Percentiles rank a stretch among this genome's conserved stretches.
Conservation (phyloP, 2,888 invertebrate species). For the Leucophenga montana region DNA sequence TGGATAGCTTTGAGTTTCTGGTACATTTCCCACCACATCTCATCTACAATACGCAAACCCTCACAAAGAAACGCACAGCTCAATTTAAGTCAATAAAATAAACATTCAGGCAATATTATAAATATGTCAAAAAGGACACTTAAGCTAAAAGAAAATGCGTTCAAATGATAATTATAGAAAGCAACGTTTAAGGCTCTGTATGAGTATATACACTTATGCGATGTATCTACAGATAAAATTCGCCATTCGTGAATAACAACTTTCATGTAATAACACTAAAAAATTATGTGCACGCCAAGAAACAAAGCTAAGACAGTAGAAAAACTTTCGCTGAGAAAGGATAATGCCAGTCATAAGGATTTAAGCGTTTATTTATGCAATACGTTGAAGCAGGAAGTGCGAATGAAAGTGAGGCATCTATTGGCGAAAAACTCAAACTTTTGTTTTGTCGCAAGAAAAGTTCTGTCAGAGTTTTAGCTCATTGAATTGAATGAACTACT, state of each 20-base stretch:
- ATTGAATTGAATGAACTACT: slow-evolving; percentile 58
- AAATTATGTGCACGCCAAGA: slow-evolving; percentile 64
- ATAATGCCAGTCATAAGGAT: slow-evolving; percentile 64
- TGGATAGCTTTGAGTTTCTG: too few species aligned
- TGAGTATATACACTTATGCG: slow-evolving; percentile 52
- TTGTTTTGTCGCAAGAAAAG: slow-evolving; percentile 9
- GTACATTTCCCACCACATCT: too few species aligned
- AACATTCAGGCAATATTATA: slow-evolving; percentile 54
- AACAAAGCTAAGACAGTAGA: slow-evolving; percentile 33
- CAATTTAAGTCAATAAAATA: slow-evolving; percentile 39
- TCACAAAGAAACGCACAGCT: slow-evolving; percentile 14
- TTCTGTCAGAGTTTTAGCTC: slow-evolving; percentile 44
- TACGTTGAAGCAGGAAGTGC: slow-evolving; percentile 12
- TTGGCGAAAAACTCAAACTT: too few species aligned
- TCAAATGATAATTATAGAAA: slow-evolving; percentile 63
- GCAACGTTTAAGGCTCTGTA: neutral
- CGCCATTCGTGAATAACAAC: slow-evolving; percentile 44
- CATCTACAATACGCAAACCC: too few species aligned
- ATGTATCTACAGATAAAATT: slow-evolving; percentile 23
- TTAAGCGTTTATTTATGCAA: slow-evolving; percentile 67
- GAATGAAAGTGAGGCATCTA: slow-evolving; percentile 8
- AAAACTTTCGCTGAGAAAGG: slow-evolving; percentile 52
- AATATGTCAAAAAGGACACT: slow-evolving; percentile 67
- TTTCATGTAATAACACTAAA: slow-evolving; percentile 67
- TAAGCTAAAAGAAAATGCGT: slow-evolving; percentile 56